A percentile compares a stretch with the other conserved stretches of the same genome.
Conservation (phyloP, 1,140 invertebrate species). For the Aphelenchoides fujianensis region DNA sequence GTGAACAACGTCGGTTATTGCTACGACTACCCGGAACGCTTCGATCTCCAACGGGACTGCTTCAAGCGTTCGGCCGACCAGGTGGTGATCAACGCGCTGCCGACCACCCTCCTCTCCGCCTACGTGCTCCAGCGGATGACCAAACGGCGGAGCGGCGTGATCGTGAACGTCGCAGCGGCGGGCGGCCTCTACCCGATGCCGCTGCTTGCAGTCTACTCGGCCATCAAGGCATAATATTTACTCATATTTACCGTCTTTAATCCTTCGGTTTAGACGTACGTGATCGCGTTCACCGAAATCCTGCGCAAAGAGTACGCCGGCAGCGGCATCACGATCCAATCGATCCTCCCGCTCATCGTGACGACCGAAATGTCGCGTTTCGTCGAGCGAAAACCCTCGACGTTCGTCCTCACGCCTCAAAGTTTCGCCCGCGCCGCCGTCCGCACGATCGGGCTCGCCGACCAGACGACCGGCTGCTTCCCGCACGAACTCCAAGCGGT, state of each 20-base stretch:
- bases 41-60: conserved; percentile 26
- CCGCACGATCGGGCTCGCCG: conserved; percentile 47
- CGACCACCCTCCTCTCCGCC: conserved; percentile 42
- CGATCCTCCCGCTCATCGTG: conserved; percentile 54
- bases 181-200: conserved; percentile 29
- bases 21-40: conserved; percentile 56
- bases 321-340: conserved; percentile 49
- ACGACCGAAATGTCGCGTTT: conserved; percentile 59
- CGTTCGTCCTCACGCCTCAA: neutral
- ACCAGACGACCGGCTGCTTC: conserved; percentile 56
- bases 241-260: neutral
- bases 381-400: conserved; percentile 20
- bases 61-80: no score
- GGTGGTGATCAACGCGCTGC: conserved; percentile 34
- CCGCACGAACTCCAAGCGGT: conserved; percentile 52
- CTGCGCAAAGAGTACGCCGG: conserved; percentile 52
- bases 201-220: conserved; percentile 54
- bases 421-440: conserved; percentile 34
- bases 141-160: conserved; percentile 33
- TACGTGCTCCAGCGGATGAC: conserved; percentile 40
- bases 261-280: conserved; percentile 47
- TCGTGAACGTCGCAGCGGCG: conserved; percentile 41
- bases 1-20: conserved; percentile 57
- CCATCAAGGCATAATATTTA: conserved; percentile 48
- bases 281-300: conserved; percentile 37